Base-by-base conservation (phyloP, 2,113 vertebrate genomes). In the Petromus typicus region DNA sequence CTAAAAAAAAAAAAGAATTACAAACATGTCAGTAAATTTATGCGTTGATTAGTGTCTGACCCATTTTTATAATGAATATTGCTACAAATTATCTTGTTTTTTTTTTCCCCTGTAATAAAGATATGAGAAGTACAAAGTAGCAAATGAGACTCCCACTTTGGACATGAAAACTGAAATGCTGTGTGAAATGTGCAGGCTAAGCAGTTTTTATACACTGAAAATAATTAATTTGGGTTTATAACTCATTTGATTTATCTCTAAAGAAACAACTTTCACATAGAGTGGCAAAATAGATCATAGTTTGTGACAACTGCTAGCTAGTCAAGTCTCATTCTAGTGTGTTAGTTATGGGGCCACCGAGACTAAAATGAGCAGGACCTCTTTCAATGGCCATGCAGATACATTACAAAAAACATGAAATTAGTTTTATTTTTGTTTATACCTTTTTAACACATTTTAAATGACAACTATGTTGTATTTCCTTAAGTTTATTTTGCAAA, bases 241-340 rank as follows among this genome's bases (percentile, higher is more conserved):
- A 64, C 48, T 85, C 14, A 91, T 91, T 88, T 81, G 83, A 95
- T 69, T 85, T 69, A 61, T 61, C 40, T 85, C 66, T 54, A 93
- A 67, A 87, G 32, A 91, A 81, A 57, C 32, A 90, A 63, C 91
- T 30, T 61, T 80, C 37, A 80, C 57, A 94, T 63, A 67, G n/a
- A 82, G 64, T 88, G 30, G 89, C 43, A 96, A 84, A 94, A 96
- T 89, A n/a, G 32, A 56, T 93, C 23, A 75, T 20, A 95, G 80
- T 73, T 43, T 63, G 37, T 91, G 85, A 84, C 56, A 87, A 86
- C 27, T 40, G 66, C 37, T 54, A 75, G 51, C 20, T 48, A 80
- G 34, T 59, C 25, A 91, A 73, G 86, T 23, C 20, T 37, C 76
- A 30, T 43, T 86, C 40, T 86, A 76, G 64, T 40, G 66, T 88